These are phyloP conservation scores for Orthosia incerta DNA, from an alignment of 2,888 invertebrate genomes.

Conservation along the genomic window DNA sequence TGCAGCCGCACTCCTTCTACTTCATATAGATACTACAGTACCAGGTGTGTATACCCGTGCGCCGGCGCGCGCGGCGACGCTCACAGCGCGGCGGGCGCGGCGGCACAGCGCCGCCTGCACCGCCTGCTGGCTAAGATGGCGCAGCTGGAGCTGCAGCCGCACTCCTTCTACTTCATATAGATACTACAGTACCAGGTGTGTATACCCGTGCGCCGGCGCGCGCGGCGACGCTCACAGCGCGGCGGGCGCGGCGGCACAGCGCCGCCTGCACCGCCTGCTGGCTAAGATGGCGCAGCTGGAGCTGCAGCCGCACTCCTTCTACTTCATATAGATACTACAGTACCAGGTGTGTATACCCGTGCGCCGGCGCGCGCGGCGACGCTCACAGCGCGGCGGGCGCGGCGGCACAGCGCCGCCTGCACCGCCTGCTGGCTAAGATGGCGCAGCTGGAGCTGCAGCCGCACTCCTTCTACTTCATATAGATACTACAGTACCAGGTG, in stretches of 20 bases:
- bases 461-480: conserved; percentile 86
- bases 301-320: conserved; percentile 86
- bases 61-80: conserved; percentile 55
- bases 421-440: conserved; percentile 99
- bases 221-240: conserved; percentile 49
- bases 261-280: conserved; percentile 97
- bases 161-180: conserved; percentile 86
- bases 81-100: conserved; percentile 67
- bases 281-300: conserved; percentile 99
- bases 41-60: conserved; percentile 41
- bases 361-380: conserved; percentile 57
- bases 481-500: conserved; percentile 30
- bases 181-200: too few relatives aligned
- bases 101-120: conserved; percentile 95
- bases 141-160: conserved; percentile 94
- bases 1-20: conserved; percentile 87
- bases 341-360: conserved; percentile 33
- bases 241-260: conserved; percentile 86
- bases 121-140: conserved; percentile 99
- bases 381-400: conserved; percentile 63
- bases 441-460: conserved; percentile 96
- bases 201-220: conserved; percentile 53
- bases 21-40: conserved; percentile 74
- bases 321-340: conserved; percentile 77
- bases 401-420: conserved; percentile 94